A percentile compares a stretch with the other conserved stretches of the same genome.
These are phyloP conservation scores for Cydia pomonella DNA, from an alignment of 1,140 invertebrate species.

Conservation along the genomic window DNA sequence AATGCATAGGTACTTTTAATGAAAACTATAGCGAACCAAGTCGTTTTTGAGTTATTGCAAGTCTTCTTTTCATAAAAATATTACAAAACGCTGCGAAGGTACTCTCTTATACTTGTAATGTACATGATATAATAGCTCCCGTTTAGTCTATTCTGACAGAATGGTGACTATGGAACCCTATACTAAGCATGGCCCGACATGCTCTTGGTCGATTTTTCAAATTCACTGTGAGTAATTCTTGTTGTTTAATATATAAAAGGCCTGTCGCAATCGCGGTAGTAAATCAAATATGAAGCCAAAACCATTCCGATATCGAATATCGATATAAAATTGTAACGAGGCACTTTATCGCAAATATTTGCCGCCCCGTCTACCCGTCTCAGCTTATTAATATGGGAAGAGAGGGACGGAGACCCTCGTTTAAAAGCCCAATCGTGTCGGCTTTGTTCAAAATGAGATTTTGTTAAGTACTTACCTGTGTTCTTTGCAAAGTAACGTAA, in stretches of 20 bases:
- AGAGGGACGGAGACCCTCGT: neutral
- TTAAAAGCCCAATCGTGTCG: slow-evolving; percentile 15
- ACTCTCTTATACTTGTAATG: no score
- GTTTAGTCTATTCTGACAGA: no score
- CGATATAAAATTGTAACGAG: slow-evolving; percentile 22
- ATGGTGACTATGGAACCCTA: no score
- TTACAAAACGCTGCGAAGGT: no score
- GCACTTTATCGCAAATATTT: slow-evolving; percentile 1
- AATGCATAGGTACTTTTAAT: no score
- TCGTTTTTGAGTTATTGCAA: no score
- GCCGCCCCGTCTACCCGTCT: slow-evolving; percentile 1
- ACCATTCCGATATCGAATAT: slow-evolving; percentile 38
- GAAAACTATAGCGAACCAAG: no score
- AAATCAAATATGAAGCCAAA: slow-evolving; percentile 13
- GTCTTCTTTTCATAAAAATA: no score
- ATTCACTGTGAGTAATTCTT: no score
- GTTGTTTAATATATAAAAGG: neutral
- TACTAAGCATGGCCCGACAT: no score
- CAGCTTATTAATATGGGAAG: neutral
- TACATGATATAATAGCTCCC: no score
- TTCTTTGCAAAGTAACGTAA: neutral
- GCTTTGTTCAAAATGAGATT: slow-evolving; percentile 3
- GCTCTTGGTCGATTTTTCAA: no score
- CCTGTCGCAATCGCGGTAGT: neutral
- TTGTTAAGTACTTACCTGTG: neutral